phyloP scores from a whole-genome alignment of 2,113 vertebrate genomes.

The Garra rufa region DNA sequence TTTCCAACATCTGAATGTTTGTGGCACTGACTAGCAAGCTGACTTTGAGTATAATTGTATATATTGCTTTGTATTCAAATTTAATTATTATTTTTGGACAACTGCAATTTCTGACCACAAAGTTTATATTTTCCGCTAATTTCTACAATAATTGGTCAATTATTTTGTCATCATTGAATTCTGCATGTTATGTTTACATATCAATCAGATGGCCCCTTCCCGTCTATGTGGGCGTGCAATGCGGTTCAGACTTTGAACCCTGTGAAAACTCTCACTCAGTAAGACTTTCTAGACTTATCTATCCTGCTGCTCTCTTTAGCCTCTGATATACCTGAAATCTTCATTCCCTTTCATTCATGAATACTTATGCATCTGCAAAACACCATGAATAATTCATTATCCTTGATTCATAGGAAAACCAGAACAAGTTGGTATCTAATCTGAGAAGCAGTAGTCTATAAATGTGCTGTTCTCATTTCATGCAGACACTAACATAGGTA shows the following conservation, averaged over 20 bases:
- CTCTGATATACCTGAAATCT: background rate
- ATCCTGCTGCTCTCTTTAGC: background rate
- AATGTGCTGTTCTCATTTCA: background rate
- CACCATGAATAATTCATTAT: background rate
- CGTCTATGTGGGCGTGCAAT: background rate
- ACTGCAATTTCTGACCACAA: background rate
- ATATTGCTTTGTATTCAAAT: background rate
- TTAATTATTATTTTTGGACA: background rate
- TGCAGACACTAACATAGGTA: background rate
- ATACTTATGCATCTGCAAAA: background rate
- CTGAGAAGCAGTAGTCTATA: background rate
- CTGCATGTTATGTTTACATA: background rate
- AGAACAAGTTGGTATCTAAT: background rate
- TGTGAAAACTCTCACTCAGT: background rate
- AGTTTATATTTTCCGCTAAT: background rate
- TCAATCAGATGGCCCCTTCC: background rate
- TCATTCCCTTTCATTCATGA: background rate
- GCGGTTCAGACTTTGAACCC: background rate
- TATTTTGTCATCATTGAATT: background rate
- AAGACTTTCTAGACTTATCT: background rate
- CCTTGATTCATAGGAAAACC: background rate
- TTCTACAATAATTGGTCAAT: background rate
- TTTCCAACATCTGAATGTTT: background rate
- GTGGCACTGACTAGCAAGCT: background rate
- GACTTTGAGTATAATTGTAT: background rate